Conservation (phyloP, 1,140 invertebrate genomes). For the Drosophila quadrilineata region DNA sequence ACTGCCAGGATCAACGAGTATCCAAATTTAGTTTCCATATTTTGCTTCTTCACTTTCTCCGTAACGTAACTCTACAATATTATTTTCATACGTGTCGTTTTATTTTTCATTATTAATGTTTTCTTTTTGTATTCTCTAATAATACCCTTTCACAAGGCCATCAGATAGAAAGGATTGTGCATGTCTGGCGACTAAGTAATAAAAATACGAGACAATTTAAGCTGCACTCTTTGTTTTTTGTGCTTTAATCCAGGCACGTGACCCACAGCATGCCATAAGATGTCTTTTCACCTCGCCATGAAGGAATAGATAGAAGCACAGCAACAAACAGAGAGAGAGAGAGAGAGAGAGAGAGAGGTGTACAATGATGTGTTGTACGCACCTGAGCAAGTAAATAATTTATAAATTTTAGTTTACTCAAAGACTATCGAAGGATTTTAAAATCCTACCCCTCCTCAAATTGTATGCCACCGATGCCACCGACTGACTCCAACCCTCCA, state of each 20-base stretch:
- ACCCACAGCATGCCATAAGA: neutral
- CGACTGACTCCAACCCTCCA: no score
- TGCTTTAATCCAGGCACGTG: constrained; percentile 38
- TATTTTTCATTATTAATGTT: constrained; percentile 42
- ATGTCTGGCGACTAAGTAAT: constrained; percentile 24
- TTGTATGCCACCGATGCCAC: neutral
- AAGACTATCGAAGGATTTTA: constrained; percentile 53
- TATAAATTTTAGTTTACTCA: constrained; percentile 50
- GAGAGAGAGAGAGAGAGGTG: no score
- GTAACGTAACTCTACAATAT: no score
- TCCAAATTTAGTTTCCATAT: no score
- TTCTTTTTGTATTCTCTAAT: constrained; percentile 43
- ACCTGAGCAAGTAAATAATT: constrained; percentile 47
- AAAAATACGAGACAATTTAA: constrained; percentile 64
- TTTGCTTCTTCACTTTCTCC: no score
- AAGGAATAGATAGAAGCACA: no score
- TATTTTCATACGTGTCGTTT: constrained; percentile 29
- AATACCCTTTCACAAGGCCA: constrained; percentile 35
- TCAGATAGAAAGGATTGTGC: neutral
- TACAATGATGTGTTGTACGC: neutral
- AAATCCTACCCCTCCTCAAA: constrained; percentile 5
- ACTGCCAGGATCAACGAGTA: no score
- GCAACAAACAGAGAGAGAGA: no score
- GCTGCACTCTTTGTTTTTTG: constrained; percentile 6
- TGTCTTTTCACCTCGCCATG: neutral